phyloP scores from a whole-genome alignment of 37 sponge, comb jelly and placozoan species.

The Agelas oroides region DNA sequence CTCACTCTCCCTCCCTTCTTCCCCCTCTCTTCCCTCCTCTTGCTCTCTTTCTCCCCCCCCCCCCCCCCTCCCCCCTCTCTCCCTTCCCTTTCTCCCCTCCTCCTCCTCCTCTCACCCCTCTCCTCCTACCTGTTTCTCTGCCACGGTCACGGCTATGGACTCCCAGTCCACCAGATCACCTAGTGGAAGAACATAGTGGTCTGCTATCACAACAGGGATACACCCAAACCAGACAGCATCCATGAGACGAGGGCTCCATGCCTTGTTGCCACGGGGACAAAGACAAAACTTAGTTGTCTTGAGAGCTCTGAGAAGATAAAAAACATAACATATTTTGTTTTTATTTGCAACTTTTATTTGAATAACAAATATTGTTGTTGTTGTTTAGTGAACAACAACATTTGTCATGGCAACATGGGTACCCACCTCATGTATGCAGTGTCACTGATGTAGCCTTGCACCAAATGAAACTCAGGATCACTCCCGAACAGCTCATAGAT shows the following conservation, averaged over 20 bases:
- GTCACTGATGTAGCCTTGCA: constrained; percentile 61
- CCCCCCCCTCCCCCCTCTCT: too few species aligned
- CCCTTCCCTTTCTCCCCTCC: too few species aligned
- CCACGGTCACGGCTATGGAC: constrained; percentile 41
- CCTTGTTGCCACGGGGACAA: constrained; percentile 78
- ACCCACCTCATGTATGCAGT: constrained; percentile 57
- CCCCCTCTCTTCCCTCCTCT: too few species aligned
- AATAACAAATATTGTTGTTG: too few species aligned
- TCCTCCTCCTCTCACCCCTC: too few species aligned
- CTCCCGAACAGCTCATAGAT: constrained; percentile 37
- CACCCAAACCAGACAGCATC: constrained; percentile 91
- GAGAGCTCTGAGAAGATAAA: constrained; percentile 24
- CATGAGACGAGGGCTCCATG: constrained; percentile 83
- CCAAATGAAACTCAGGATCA: constrained; percentile 37
- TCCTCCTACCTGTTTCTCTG: constrained; percentile 54
- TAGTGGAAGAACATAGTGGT: constrained; percentile 73
- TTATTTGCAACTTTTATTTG: too few species aligned
- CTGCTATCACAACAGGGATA: constrained; percentile 79
- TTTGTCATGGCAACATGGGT: background rate
- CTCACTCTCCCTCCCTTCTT: too few species aligned
- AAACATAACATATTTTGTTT: background rate
- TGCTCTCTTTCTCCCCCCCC: too few species aligned
- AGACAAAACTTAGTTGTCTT: constrained; percentile 69
- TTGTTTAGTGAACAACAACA: background rate
- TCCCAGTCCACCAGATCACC: constrained; percentile 64